Base-by-base conservation (phyloP, 1,140 invertebrate genomes). In the Proales similis region DNA sequence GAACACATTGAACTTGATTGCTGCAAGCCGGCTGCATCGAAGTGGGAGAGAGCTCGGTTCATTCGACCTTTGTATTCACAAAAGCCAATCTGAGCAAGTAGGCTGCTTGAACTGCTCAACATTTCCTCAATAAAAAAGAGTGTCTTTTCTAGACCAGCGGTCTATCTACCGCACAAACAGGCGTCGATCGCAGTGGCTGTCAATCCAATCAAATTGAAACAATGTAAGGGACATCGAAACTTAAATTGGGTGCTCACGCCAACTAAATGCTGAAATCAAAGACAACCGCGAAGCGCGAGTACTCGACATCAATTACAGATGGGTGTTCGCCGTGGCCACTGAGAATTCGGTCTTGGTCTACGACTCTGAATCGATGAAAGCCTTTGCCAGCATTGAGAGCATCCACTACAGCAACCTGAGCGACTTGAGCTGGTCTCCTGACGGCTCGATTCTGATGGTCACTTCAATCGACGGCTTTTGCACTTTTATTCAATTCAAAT, bases 401-500 rank as follows among this genome's bases (percentile, higher is more conserved):
- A 61, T 61, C 9, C 57, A 61, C 17, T 45, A 45, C 27, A 46
- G 29, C 14, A 45, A 45, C 9, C 12, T 61, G 24, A 61, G 39
- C 14, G 57, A 61, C 47, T 6, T 45, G 24, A 29, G 39, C 24
- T 61, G 83, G 83, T 91, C 91, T 3, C 76, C 79, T 2, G 85
- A 95, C 79, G 90, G 89, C 0, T 76, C 75, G 39, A 76, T 86
- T 27, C 73, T 96, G 57, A 79, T 90, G 1, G 85, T 86, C 0
- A 89, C 88, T 14, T 96, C 92, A 27, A 91, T 89, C 0, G 92
- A 97, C 78, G 92, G 91, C 1, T 97, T 88, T 72, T 92, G 89
- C 72, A 91, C 92, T 0, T 78, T 96, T 63, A 81, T 94, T 39
- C 84, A 83, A 30, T 96, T 97, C 76, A 77, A 81, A 26, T 75